These are phyloP conservation scores for Drosophila demipolita DNA, from an alignment of 2,888 invertebrate species.

Conservation along the genomic window DNA sequence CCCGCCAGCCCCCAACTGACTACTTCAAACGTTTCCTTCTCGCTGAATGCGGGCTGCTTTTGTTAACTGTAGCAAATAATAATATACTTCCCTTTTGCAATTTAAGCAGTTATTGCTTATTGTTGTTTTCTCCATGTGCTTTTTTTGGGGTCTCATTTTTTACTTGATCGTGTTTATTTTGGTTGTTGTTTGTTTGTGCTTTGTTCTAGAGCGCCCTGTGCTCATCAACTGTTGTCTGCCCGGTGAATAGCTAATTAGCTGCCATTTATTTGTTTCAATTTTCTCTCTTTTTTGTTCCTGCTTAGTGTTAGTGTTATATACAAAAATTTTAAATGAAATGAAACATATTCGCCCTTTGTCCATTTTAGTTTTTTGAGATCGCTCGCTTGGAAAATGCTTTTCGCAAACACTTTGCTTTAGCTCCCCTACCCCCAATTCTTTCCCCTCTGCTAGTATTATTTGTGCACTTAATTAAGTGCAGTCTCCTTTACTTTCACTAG, in stretches of 20 bases:
- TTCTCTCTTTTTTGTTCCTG: neutral
- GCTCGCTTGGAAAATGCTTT: constrained; percentile 23
- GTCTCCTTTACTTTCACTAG: constrained; percentile 22
- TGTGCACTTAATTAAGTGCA: constrained; percentile 22
- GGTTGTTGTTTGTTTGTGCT: constrained; percentile 37
- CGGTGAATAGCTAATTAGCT: constrained; percentile 54
- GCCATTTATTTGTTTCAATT: constrained; percentile 9
- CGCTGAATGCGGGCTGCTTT: constrained; percentile 41
- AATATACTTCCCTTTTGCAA: constrained; percentile 56
- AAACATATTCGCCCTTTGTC: neutral
- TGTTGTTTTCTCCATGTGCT: constrained; percentile 41
- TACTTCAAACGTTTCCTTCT: neutral
- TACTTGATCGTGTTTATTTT: constrained; percentile 16
- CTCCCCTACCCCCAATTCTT: neutral
- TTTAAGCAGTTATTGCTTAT: constrained; percentile 36
- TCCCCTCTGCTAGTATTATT: neutral
- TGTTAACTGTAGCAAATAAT: constrained; percentile 71
- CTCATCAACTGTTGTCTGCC: constrained; percentile 38
- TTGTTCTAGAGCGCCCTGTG: constrained; percentile 36
- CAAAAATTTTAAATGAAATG: constrained; percentile 1
- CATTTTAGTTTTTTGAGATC: neutral
- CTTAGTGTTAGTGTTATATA: neutral
- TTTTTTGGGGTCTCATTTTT: constrained; percentile 40
- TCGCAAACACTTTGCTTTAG: neutral
- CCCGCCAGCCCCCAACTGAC: neutral